Percentiles rank a stretch among this genome's conserved stretches.
Evolutionary conservation across 37 sponge, comb jelly and placozoan species (phyloP).

Genomic region (Mnemiopsis leidyi): DNA sequence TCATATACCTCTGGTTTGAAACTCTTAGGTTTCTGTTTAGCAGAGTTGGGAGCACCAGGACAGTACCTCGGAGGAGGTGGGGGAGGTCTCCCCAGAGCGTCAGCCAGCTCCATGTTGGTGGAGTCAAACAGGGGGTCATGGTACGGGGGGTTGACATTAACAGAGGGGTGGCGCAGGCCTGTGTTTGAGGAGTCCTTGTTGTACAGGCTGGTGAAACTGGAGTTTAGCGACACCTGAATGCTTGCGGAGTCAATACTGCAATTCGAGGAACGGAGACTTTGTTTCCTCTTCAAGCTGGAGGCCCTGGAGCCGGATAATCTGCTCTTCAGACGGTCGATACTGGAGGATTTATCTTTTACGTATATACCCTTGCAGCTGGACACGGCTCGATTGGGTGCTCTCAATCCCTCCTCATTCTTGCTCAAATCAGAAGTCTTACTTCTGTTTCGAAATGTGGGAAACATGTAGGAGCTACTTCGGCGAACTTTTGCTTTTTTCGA

Average conservation of each 20-base stretch:
- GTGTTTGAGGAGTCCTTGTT: background rate
- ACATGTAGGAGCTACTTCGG: conserved; percentile 12
- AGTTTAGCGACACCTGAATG: background rate
- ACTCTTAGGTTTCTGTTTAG: background rate
- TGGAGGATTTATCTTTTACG: conserved; percentile 2
- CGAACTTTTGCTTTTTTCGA: background rate
- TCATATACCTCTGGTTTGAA: background rate
- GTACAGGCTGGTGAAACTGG: background rate
- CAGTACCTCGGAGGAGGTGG: background rate
- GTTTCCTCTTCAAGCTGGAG: background rate
- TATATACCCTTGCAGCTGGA: background rate
- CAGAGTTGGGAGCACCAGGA: background rate
- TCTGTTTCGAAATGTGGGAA: background rate
- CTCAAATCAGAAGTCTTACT: background rate
- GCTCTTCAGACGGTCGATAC: background rate
- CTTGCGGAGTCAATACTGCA: background rate
- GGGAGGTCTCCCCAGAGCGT: background rate
- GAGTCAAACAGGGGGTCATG: background rate
- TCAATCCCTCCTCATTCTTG: background rate
- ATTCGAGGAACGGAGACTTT: background rate
- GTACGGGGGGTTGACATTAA: background rate
- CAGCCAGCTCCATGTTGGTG: background rate
- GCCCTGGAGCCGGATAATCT: background rate
- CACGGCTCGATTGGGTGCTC: background rate
- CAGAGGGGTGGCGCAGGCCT: background rate